Evolutionary conservation across 2,888 invertebrate genomes (phyloP), one percentile per base, ranked within the genome.

Genomic region (Entomobrya multifasciata): DNA sequence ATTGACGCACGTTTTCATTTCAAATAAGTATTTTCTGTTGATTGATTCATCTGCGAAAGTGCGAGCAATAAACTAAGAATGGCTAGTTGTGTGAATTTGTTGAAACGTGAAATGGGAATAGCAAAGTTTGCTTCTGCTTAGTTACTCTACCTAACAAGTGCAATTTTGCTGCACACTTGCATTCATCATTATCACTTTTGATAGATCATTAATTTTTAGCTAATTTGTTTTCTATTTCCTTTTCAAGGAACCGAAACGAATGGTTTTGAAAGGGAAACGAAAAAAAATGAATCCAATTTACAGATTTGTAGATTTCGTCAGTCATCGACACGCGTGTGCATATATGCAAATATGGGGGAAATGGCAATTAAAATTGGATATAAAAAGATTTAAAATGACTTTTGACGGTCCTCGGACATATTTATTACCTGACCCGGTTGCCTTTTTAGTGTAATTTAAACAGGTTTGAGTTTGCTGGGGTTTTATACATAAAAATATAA

Each of bases 361-460:
- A 74, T 44, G 62, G 49, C 57, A 76, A 76, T 76, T 76, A 76
- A 57, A 57, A 76, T 36, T 20, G 41, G 57, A 76, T 57, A 76
- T 76, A 57, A 74, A 49, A 55, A 57, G 55, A 55, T 15, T 27
- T 62, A 27, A 62, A 30, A 30, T 62, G 62, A 62, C 62, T 30
- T 62, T 15, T 15, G n/a, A n/a, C n/a, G 3, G 15, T 11, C 62
- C 8, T 13, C 3, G 62, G 62, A 13, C 27, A 62, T 62, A 30
- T 62, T 62, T 62, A 62, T 30, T 4, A 15, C 22, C 30, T 27
- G 30, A 30, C 15, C 62, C n/a, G 62, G 15, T 62, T 27, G 62
- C 30, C 62, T 1, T 62, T 62, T 27, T 62, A 30, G 2, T 27
- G 62, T 15, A 62, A 5, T 11, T 30, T 62, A 27, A 62, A 62